Conservation (phyloP, 2,888 invertebrate genomes). For the Phyllotreta cruciferae region DNA sequence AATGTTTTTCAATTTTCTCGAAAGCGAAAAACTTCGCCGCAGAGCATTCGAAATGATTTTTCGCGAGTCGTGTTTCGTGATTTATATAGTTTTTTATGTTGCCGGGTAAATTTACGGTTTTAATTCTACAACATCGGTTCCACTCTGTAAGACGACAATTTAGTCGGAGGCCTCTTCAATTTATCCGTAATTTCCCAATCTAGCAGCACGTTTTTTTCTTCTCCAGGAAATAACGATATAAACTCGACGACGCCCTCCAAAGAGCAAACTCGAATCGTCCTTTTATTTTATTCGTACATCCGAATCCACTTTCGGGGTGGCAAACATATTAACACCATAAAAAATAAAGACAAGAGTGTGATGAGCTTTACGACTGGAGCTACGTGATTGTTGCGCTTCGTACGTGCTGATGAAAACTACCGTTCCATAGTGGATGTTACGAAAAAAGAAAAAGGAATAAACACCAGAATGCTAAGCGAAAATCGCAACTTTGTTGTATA, state of each 20-base stretch:
- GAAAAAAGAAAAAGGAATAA: constrained; percentile 7
- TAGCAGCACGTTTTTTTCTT: constrained; percentile 12
- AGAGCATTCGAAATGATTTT: neutral
- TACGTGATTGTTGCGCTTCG: constrained; percentile 31
- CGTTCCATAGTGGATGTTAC: constrained; percentile 6
- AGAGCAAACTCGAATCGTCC: constrained; percentile 8
- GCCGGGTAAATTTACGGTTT: no score
- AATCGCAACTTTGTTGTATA: neutral
- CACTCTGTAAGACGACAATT: neutral
- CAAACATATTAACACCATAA: constrained; percentile 33
- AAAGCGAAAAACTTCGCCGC: neutral
- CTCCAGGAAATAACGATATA: constrained; percentile 21
- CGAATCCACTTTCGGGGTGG: constrained; percentile 23
- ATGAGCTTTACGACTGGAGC: constrained; percentile 31
- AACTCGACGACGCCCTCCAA: constrained; percentile 15
- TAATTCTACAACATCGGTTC: neutral
- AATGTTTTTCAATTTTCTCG: constrained; percentile 3
- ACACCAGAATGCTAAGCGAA: constrained; percentile 12
- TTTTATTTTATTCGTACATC: constrained; percentile 26
- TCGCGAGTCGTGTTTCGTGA: neutral
- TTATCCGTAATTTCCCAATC: neutral
- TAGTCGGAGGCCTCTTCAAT: neutral
- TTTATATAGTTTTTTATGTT: no score
- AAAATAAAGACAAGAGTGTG: constrained; percentile 33
- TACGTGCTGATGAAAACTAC: constrained; percentile 32